Base-by-base conservation (phyloP, 2,797 vertebrate species). In the Phoebastria nigripes region DNA sequence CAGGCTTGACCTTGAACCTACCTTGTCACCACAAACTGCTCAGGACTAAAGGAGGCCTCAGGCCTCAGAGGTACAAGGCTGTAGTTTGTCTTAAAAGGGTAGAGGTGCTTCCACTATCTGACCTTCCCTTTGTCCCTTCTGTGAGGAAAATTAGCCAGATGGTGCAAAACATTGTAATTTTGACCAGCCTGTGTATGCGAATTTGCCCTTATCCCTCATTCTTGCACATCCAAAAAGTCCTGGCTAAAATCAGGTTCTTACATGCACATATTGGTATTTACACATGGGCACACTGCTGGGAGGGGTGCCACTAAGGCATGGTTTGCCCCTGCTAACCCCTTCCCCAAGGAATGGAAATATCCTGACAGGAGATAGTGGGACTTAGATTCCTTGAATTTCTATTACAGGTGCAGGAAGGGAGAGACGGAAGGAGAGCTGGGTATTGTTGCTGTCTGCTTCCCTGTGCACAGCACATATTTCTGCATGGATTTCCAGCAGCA, bases 401-500 rank as follows among this genome's bases (percentile, higher is more conserved):
- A 5, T 63, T 93, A 55, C n/a, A 90, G 44, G 39, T 59, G 55
- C 59, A 82, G 74, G 80, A 86, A 94, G 37, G 72, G 47, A 82
- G 42, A 73, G 49, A 28, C 11, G n/a, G 72, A 71, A 77, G 41
- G 46, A 86, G 62, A 94, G 54, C 15, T 54, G 51, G 13, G 11
- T 87, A 35, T 80, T 89, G 59, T 47, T 84, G 59, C 47, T 93
- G 21, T 39, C 71, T 93, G 77, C 74, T 90, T 93, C 63, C 63
- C 85, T 82, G 70, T 94, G 81, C 81, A 89, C 16, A 77, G 55
- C 63, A 83, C 39, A 31, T 49, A 55, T 93, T 95, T 96, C 85
- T 95, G 95, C 89, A 82, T 70, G 91, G 91, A 90, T 95, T 96
- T 95, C 71, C 74, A 93, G 91, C 86, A 77, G 86, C 83, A 96